Conservation (phyloP, 1,140 invertebrate species). For the Eueides isabella region DNA sequence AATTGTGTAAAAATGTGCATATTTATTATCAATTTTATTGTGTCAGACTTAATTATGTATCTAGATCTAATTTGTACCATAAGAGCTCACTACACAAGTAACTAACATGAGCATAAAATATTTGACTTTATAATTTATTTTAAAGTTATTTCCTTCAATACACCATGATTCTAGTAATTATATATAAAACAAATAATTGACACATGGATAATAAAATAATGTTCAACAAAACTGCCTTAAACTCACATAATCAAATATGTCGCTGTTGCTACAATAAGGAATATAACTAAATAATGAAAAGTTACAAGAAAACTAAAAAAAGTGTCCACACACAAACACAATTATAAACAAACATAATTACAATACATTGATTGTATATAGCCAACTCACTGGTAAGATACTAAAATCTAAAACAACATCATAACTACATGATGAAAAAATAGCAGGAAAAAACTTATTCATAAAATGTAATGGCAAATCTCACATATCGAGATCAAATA, state of each 20-base stretch:
- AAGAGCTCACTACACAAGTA: constrained; percentile 45
- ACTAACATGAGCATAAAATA: constrained; percentile 60
- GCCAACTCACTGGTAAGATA: constrained; percentile 43
- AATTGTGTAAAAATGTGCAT: constrained; percentile 32
- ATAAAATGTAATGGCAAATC: constrained; percentile 39
- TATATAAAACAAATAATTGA: constrained; percentile 30
- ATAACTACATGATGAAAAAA: constrained; percentile 24
- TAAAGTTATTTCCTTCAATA: not conserved
- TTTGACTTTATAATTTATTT: constrained; percentile 4
- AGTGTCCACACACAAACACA: constrained; percentile 35
- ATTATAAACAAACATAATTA: not conserved
- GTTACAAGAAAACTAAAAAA: constrained; percentile 43
- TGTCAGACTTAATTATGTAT: constrained; percentile 36
- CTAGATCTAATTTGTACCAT: constrained; percentile 74
- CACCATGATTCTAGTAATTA: constrained; percentile 1
- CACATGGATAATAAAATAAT: not conserved
- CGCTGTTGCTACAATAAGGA: constrained; percentile 58
- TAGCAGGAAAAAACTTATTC: constrained; percentile 24
- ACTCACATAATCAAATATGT: constrained; percentile 32
- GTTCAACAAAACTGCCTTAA: constrained; percentile 9
- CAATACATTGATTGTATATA: constrained; percentile 34
- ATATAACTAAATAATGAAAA: constrained; percentile 44
- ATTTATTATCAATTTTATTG: constrained; percentile 25
- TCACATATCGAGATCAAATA: constrained; percentile 83
- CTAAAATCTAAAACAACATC: constrained; percentile 37